Evolutionary conservation across 2,113 vertebrate species (phyloP).

Genomic region (Crotalus helleri): DNA sequence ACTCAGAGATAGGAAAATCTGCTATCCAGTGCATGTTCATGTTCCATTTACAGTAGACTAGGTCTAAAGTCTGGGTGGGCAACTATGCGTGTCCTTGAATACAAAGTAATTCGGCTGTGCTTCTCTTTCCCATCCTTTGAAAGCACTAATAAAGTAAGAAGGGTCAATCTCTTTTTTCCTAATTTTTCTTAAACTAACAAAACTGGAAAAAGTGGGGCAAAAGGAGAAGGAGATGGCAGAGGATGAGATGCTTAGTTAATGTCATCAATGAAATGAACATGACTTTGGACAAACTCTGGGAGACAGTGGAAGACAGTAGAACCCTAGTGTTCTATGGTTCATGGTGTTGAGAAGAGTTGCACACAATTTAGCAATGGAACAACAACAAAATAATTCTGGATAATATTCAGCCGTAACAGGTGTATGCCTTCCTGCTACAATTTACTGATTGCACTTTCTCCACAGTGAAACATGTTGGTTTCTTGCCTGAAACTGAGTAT

Average conservation of each 20-base stretch:
- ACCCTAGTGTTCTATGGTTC: neutral
- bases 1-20: neutral
- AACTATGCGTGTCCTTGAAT: slow-evolving; percentile 4
- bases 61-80: slow-evolving; percentile 9
- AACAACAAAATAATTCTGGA: neutral
- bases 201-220: neutral
- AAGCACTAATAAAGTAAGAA: neutral
- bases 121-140: neutral
- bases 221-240: neutral
- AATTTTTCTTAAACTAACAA: neutral
- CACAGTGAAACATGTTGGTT: neutral
- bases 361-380: neutral
- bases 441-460: neutral
- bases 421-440: neutral
- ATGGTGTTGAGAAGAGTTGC: neutral
- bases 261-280: neutral
- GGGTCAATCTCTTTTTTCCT: neutral
- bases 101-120: neutral
- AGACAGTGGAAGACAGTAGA: neutral
- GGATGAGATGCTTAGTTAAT: neutral
- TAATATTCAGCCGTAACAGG: neutral
- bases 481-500: neutral
- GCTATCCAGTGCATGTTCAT: neutral
- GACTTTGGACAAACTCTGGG: neutral
- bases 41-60: neutral